Base-by-base conservation (phyloP, 1,140 invertebrate genomes). In the Papilio polyxenes region DNA sequence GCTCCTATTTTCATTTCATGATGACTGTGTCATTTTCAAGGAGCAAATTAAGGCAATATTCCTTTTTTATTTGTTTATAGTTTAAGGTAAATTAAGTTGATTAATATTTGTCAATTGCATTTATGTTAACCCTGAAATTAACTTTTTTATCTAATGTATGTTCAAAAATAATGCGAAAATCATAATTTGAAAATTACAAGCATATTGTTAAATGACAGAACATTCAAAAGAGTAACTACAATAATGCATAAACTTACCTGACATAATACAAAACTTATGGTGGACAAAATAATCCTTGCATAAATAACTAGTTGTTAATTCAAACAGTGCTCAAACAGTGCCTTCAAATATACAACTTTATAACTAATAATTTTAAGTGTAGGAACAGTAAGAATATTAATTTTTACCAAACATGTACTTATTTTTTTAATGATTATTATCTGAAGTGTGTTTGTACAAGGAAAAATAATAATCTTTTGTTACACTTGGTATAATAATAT, bases 261-360 rank as follows among this genome's bases (percentile, higher is more conserved):
- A 37, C 37, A 72, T 13, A 72, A 15, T 15, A 15, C 48, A 75
- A 75, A 49, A 75, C 23, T 72, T 37, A 11, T 7, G 31, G 31
- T 15, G 31, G 31, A 72, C 65, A 72, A 72, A 11, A 72, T 37
- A 72, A 72, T 37, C 65, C 31, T 72, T 72, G 13, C 65, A 72
- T 72, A 72, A 72, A 65, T 44, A 40, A 75, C 74, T 75, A 75
- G 74, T 31, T 77, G 9, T 53, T 77, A 77, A 20, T 49, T 77
- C 1, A 53, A 20, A 56, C 48, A 77, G 75, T 77, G 75, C 23
- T 77, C 75, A 77, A 77, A 77, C 49, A 77, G 75, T 77, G 75
- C 75, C 75, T 77, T 77, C 49, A 51, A 31, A 77, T 76, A 76
- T 76, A 53, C n/a, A 77, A 77, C 75, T 51, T 76, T 53, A 23